phyloP scores from a whole-genome alignment of 1,140 invertebrate species.

The Chrysomallon squamiferum region DNA sequence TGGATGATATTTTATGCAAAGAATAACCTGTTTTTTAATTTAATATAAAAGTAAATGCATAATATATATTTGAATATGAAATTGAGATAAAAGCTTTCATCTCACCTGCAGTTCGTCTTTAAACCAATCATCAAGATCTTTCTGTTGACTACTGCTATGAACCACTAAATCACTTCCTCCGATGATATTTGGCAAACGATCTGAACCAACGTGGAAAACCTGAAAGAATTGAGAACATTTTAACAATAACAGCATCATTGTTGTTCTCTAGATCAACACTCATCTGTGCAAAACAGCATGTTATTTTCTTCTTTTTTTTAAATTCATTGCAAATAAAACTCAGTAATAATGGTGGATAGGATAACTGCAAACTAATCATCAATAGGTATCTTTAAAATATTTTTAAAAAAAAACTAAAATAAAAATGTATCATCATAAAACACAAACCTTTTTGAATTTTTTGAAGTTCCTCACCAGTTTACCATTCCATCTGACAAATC shows the following conservation, averaged over 20 bases:
- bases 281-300: no score
- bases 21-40: background rate
- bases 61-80: no score
- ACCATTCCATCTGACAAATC: conserved; percentile 34
- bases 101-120: conserved; percentile 65
- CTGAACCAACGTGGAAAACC: conserved; percentile 20
- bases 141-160: conserved; percentile 17
- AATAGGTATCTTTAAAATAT: no score
- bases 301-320: no score
- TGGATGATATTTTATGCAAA: background rate
- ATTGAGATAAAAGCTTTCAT: background rate
- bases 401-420: no score
- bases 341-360: no score
- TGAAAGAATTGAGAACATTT: conserved; percentile 12
- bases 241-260: background rate
- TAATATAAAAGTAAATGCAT: background rate
- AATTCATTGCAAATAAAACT: no score
- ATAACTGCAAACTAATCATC: no score
- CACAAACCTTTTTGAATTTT: conserved; percentile 41
- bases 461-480: conserved; percentile 41
- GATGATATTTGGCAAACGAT: conserved; percentile 35
- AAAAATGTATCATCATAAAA: no score
- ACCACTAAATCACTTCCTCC: conserved; percentile 41
- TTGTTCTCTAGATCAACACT: no score
- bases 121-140: conserved; percentile 38